These are phyloP conservation scores for Trichosurus vulpecula DNA, from an alignment of 2,797 vertebrate genomes.

Conservation along the genomic window DNA sequence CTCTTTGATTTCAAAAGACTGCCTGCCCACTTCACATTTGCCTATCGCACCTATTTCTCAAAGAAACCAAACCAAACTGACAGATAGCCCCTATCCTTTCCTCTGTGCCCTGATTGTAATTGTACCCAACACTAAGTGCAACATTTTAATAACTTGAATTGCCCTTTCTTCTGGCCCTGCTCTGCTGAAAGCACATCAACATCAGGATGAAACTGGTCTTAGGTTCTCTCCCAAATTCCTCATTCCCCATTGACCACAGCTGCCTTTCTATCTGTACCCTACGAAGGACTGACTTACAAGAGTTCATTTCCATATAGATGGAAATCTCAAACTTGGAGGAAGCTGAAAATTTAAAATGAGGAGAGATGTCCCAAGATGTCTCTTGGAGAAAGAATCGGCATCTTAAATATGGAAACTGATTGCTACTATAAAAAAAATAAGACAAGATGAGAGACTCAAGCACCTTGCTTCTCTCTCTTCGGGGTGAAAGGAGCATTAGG, in stretches of 20 bases:
- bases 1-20: not conserved
- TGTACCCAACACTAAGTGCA: not conserved
- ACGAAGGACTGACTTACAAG: not conserved
- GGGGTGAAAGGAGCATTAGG: constrained; percentile 50
- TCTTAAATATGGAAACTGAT: not conserved
- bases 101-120: not conserved
- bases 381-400: not conserved
- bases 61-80: not conserved
- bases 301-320: not conserved
- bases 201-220: not conserved
- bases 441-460: not conserved
- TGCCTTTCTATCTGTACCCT: not conserved
- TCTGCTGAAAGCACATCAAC: not conserved
- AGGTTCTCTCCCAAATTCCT: constrained; percentile 30
- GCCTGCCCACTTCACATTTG: not conserved
- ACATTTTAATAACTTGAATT: not conserved
- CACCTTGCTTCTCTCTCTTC: constrained; percentile 55
- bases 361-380: not conserved
- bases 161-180: not conserved
- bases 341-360: not conserved
- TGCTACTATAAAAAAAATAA: not conserved
- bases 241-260: constrained; percentile 35
- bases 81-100: not conserved
- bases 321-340: not conserved
- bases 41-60: not conserved